Conservation (phyloP, 2,113 vertebrate genomes). For the Tetrao urogallus region DNA sequence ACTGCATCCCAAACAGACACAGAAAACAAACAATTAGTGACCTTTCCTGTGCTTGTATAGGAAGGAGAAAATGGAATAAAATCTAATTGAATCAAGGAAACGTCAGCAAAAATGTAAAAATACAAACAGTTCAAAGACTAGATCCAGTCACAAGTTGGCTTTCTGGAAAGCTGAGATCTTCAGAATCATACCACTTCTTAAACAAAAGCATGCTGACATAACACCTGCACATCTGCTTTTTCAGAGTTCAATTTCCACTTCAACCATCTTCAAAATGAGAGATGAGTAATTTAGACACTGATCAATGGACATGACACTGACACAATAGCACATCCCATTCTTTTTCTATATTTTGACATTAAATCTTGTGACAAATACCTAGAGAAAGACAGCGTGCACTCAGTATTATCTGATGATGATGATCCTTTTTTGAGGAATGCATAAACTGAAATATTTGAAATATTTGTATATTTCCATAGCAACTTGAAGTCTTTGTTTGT, state of each 20-base stretch:
- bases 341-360: background rate
- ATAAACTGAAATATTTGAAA: background rate
- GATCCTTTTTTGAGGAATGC: conserved; percentile 29
- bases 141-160: background rate
- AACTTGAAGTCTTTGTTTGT: conserved; percentile 35
- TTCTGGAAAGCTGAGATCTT: background rate
- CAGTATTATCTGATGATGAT: background rate
- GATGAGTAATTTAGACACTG: background rate
- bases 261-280: background rate
- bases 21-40: background rate
- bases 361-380: background rate
- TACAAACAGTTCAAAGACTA: background rate
- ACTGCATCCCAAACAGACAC: background rate
- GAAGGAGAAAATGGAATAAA: background rate
- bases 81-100: background rate
- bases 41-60: background rate
- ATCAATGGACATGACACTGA: background rate
- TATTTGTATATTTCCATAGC: conserved; percentile 41
- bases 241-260: background rate
- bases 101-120: background rate
- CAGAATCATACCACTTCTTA: background rate
- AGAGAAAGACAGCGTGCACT: background rate
- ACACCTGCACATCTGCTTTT: background rate
- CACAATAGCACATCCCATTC: background rate
- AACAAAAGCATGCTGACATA: background rate